A percentile compares a stretch with the other conserved stretches of the same genome.
Conservation (phyloP, 1,140 invertebrate genomes). For the Nilaparvata lugens region DNA sequence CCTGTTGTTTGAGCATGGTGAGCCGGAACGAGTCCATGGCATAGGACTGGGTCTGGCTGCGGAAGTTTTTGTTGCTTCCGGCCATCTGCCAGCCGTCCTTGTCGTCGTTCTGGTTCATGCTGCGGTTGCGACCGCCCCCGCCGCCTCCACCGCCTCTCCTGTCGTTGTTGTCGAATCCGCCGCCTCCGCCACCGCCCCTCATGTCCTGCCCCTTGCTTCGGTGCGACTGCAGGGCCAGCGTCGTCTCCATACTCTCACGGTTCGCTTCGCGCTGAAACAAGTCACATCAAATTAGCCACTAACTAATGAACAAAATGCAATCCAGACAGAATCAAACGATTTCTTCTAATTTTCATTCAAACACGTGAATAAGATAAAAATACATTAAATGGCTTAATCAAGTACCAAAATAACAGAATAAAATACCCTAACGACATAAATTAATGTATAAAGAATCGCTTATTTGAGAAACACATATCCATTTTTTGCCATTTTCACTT, state of each 20-base stretch:
- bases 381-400: neutral
- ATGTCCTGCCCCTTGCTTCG: neutral
- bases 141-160: neutral
- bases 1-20: too few species aligned
- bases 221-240: neutral
- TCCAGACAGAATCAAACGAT: too few species aligned
- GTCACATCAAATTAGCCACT: neutral
- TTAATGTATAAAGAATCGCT: too few species aligned
- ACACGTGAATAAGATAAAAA: neutral
- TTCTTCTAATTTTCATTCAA: neutral
- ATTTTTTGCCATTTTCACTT: too few species aligned
- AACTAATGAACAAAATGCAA: neutral
- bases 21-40: too few species aligned
- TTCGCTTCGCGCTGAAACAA: conserved; percentile 1
- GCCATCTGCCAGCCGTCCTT: neutral
- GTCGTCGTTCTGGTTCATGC: neutral
- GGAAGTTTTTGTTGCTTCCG: too few species aligned
- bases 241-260: conserved; percentile 8
- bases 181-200: neutral
- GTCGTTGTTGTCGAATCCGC: too few species aligned
- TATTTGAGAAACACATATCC: too few species aligned
- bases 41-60: too few species aligned
- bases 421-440: too few species aligned
- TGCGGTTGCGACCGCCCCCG: neutral
- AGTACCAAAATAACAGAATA: too few species aligned